Base-by-base conservation (phyloP, 2,888 invertebrate genomes). In the Chrysotoxum bicinctum region DNA sequence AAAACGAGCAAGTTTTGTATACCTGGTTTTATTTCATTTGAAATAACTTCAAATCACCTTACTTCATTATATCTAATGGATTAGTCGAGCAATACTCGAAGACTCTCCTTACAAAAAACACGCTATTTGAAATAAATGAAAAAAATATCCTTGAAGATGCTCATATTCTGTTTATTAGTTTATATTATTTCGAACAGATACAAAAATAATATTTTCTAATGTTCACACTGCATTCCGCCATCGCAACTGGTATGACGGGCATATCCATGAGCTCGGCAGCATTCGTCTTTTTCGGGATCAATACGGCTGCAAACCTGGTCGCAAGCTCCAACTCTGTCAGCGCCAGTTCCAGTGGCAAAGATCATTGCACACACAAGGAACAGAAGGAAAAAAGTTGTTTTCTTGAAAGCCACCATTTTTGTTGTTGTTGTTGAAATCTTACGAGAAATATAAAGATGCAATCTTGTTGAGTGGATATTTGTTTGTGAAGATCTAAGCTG, bases 361-460 rank as follows among this genome's bases (percentile, higher is more conserved):
- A 64, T 10, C 43, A 64, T 64, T 45, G 30, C 45, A 12, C 30
- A 45, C 6, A 21, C 62, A 23, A 64, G 26, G 30, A 64, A n/a
- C 30, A 64, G 12, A 30, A 64, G 30, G 26, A 64, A 45, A 16
- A 64, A 12, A 12, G 16, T 30, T 30, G 30, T 45, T 5, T 64
- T 64, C 10, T 60, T 60, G 19, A 45, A 30, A 45, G 62, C 45
- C 14, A 45, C 12, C 62, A 62, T 60, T 58, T 21, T 58, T 5
- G 3, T 30, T 30, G 30, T 30, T 30, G 30, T 30, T 30, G 5
- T 32, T 32, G 8, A 3, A 9, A 9, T 32, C 1, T 32, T 32
- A 32, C 32, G 9, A 32, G 10, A 56, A n/a, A 32, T 30, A 30
- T 16, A 7, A 30, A n/a, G 3, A 30, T 6, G 1, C 32, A 35